Evolutionary conservation across 92 coral and sea anemone genomes (phyloP), one percentile per base, ranked within the genome.

Genomic region (Metridium senile): DNA sequence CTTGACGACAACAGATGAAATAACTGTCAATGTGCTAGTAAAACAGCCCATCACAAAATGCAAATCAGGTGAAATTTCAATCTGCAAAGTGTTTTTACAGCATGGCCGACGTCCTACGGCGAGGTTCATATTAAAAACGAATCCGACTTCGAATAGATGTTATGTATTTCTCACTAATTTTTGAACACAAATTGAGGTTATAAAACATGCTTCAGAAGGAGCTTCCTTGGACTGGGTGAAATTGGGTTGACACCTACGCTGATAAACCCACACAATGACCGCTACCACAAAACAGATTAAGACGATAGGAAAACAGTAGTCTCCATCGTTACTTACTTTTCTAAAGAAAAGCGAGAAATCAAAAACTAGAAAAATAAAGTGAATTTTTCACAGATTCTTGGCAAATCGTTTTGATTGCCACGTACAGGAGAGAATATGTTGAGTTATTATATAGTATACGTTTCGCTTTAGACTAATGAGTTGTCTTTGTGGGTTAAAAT

Each of bases 221-320:
- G 59, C 16, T 2, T 3, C 61, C 9, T 7, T 22, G 66, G 66
- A 61, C 7, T 7, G 22, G 22, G 66, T 61, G 66, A 61, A 22
- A 61, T 61, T 11, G 66, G 18, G 22, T 61, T 8, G 66, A 23
- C 66, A 61, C 66, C 66, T 61, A 22, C 31, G 32, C 7, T 61
- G 30, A 61, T 26, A 61, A 61, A 61, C 29, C 66, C 66, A 61
- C 66, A 26, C 66, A 21, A 27, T 61, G 17, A 10, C 59, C 23
- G 17, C 23, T 61, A 61, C 66, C 66, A 61, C 66, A 23, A 61
- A 27, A 27, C 66, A 61, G 66, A 27, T 54, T 11, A 22, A n/a
- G n/a, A n/a, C n/a, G 52, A 45, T 17, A 45, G 17, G 17, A 45
- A 7, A 7, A 45, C 52, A 45, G 8, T 8, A 45, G 9, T 45